Percentiles rank a stretch among this genome's conserved stretches.
phyloP scores from a whole-genome alignment of 1,140 invertebrate species.

The Caenorhabditis tropicalis region DNA sequence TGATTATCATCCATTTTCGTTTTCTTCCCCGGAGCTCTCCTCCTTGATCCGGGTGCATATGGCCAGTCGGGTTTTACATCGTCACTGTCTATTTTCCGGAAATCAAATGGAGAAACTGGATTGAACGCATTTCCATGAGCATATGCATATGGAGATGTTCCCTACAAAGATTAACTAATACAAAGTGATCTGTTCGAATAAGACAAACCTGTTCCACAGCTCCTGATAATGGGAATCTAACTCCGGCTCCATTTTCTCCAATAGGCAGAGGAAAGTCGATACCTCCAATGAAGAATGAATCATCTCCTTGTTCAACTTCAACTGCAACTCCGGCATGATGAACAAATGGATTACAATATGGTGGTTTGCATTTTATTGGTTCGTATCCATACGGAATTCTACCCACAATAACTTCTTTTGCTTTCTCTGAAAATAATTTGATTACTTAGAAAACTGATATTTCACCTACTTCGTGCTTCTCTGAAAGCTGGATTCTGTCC shows the following conservation, averaged over 20 bases:
- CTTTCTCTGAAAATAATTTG: conserved; percentile 53
- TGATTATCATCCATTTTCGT: not conserved
- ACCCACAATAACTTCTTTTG: conserved; percentile 60
- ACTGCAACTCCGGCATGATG: conserved; percentile 60
- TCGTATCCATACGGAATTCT: conserved; percentile 61
- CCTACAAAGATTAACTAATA: conserved; percentile 6
- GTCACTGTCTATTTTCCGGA: conserved; percentile 39
- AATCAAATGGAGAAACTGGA: conserved; percentile 59
- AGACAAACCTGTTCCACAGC: conserved; percentile 53
- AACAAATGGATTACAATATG: conserved; percentile 63
- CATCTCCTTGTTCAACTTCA: conserved; percentile 61
- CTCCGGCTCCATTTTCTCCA: conserved; percentile 58
- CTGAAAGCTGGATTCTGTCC: conserved; percentile 62
- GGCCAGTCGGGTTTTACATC: not conserved
- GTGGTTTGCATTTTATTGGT: conserved; percentile 64
- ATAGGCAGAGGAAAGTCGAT: conserved; percentile 61
- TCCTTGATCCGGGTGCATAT: not conserved
- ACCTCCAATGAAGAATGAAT: conserved; percentile 60
- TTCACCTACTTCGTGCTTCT: conserved; percentile 58
- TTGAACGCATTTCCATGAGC: conserved; percentile 60
- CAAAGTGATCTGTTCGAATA: not conserved
- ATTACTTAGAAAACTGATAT: not conserved
- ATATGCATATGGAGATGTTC: conserved; percentile 61
- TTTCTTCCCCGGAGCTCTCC: conserved; percentile 17
- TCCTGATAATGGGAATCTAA: conserved; percentile 57